Conservation (phyloP, 2,797 vertebrate genomes). For the Semaprochilodus insignis region DNA sequence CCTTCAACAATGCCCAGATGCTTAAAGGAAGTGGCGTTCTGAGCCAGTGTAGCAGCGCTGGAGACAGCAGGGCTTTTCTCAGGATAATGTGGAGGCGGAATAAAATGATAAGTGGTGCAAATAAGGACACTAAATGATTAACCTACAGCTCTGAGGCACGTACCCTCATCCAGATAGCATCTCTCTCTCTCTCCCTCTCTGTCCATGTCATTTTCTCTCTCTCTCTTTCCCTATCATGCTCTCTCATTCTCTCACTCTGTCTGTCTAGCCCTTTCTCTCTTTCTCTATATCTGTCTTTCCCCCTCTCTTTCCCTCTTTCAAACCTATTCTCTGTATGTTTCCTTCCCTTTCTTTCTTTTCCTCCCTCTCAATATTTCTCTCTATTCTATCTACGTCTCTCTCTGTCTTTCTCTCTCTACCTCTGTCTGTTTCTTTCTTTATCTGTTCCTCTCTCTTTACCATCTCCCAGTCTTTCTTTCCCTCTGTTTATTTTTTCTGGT, state of each 20-base stretch:
- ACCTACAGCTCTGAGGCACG: conserved; percentile 8
- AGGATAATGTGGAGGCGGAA: background rate
- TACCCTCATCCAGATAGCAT: background rate
- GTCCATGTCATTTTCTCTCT: too few species aligned
- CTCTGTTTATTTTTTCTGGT: background rate
- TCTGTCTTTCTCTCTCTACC: background rate
- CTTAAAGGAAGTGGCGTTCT: background rate
- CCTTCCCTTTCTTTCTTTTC: background rate
- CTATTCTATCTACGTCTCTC: background rate
- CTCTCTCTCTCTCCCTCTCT: conserved; percentile 15
- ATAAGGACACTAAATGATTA: conserved; percentile 6
- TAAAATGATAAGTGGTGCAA: conserved; percentile 13
- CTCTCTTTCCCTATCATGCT: background rate
- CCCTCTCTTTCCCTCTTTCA: background rate
- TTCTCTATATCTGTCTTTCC: background rate
- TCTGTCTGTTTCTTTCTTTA: background rate
- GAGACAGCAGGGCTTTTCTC: background rate
- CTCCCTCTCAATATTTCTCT: background rate
- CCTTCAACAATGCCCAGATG: background rate
- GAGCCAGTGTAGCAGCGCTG: background rate
- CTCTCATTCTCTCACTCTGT: background rate
- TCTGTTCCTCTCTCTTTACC: background rate
- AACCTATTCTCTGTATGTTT: background rate
- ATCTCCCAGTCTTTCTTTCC: background rate
- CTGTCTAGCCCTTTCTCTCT: background rate